Conservation (phyloP, 2,888 invertebrate genomes). For the Sesia apiformis region DNA sequence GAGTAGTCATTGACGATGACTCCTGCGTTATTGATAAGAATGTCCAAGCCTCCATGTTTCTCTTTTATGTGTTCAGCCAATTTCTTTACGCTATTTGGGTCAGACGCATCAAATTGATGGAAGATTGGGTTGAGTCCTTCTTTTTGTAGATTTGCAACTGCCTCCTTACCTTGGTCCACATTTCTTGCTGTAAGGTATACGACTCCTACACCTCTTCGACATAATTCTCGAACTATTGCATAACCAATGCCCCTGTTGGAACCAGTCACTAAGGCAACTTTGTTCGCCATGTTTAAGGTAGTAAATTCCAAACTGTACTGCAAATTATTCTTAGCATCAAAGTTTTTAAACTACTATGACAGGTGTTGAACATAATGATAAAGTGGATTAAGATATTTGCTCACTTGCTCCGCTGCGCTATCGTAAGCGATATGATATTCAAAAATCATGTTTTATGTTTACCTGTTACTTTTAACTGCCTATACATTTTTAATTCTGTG, state of each 20-base stretch:
- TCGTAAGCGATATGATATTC: no score
- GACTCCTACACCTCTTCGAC: constrained; percentile 4
- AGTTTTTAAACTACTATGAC: no score
- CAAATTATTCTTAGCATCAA: no score
- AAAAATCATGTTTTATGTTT: no score
- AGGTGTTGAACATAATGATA: no score
- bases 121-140: constrained; percentile 8
- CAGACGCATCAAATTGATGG: constrained; percentile 8
- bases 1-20: constrained; percentile 1
- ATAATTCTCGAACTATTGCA: constrained; percentile 8
- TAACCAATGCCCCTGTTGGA: constrained; percentile 10
- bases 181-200: constrained; percentile 8
- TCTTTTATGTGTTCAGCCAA: constrained; percentile 5
- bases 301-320: no score
- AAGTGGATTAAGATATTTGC: no score
- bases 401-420: no score
- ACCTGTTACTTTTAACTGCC: no score
- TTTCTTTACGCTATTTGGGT: constrained; percentile 5
- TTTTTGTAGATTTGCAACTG: constrained; percentile 5
- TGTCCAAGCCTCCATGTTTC: constrained; percentile 9
- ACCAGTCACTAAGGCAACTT: constrained; percentile 9
- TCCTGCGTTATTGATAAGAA: constrained; percentile 10
- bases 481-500: no score
- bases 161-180: constrained; percentile 5
- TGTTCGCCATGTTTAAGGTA: constrained; percentile 4